Evolutionary conservation across 2,113 vertebrate species (phyloP).

Genomic region (Myotis yumanensis): DNA sequence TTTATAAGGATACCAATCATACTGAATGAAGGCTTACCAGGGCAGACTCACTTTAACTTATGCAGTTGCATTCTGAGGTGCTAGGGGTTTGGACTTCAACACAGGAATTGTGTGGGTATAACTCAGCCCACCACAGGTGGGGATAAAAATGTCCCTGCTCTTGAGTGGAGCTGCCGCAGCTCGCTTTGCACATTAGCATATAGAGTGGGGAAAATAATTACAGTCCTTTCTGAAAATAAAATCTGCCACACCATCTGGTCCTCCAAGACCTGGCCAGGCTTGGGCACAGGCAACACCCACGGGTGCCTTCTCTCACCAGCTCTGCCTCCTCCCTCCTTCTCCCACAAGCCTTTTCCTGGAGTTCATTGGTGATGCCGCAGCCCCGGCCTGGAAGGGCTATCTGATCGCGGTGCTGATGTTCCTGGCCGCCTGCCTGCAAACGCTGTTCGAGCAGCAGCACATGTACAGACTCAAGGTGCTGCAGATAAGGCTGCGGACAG

Average conservation of each 20-base stretch:
- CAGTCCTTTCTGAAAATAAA: too few species aligned
- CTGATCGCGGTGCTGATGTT: conserved; percentile 90
- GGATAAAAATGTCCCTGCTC: neutral
- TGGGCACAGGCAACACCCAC: accelerated
- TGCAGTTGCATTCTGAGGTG: neutral
- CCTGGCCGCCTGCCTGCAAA: conserved; percentile 91
- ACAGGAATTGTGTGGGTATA: neutral
- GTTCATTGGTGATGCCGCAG: conserved; percentile 86
- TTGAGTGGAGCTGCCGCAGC: neutral
- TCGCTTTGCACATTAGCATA: neutral
- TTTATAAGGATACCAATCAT: neutral
- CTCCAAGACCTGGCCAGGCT: neutral
- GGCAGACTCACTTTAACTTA: accelerated
- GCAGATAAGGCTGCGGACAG: conserved; percentile 91
- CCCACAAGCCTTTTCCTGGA: conserved; percentile 89
- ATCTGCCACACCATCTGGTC: accelerated
- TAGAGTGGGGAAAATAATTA: neutral
- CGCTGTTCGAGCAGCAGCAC: conserved; percentile 92
- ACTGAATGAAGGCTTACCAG: neutral
- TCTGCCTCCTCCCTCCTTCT: neutral
- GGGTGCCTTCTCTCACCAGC: neutral
- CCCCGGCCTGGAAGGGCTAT: conserved; percentile 91
- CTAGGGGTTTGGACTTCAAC: neutral
- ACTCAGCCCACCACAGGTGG: neutral
- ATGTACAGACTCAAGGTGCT: conserved; percentile 92